Percentiles rank a stretch among this genome's conserved stretches.
phyloP scores from a whole-genome alignment of 2,888 invertebrate genomes.

The Archips xylosteana region DNA sequence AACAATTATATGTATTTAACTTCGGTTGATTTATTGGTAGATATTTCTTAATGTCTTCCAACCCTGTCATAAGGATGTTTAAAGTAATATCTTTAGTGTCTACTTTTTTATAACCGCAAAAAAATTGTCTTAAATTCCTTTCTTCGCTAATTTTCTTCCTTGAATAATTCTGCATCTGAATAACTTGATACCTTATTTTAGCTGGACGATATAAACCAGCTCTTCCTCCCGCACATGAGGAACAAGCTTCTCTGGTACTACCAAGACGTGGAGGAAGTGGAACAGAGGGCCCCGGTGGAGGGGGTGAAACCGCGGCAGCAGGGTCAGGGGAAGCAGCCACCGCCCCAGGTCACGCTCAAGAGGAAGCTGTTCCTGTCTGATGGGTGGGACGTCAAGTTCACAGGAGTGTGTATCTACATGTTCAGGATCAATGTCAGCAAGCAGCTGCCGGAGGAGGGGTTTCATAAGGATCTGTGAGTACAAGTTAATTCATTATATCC shows the following conservation, averaged over 20 bases:
- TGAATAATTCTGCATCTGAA: too few species aligned
- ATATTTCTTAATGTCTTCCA: too few species aligned
- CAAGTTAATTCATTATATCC: not conserved
- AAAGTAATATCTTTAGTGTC: too few species aligned
- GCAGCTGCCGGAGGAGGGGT: slow-evolving; percentile 96
- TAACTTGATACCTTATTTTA: slow-evolving; percentile 58
- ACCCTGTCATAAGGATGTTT: too few species aligned
- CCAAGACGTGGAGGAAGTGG: slow-evolving; percentile 92
- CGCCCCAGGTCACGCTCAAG: slow-evolving; percentile 82
- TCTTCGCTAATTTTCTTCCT: too few species aligned
- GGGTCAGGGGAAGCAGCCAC: slow-evolving; percentile 77
- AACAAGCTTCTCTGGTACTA: slow-evolving; percentile 95
- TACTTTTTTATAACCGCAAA: too few species aligned
- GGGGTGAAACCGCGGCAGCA: slow-evolving; percentile 77
- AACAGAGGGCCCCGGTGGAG: slow-evolving; percentile 79
- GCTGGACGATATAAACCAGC: slow-evolving; percentile 95
- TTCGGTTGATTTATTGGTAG: too few species aligned
- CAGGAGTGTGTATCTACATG: slow-evolving; percentile 94
- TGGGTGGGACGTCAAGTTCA: slow-evolving; percentile 92
- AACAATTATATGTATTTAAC: too few species aligned
- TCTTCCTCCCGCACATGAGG: slow-evolving; percentile 94
- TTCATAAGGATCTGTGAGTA: slow-evolving; percentile 92
- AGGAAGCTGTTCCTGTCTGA: slow-evolving; percentile 94
- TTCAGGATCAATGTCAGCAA: slow-evolving; percentile 93
- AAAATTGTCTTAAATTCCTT: too few species aligned